Evolutionary conservation across 2,888 invertebrate species (phyloP), one percentile per base, ranked within the genome.

Genomic region (Meandrusa payeni): DNA sequence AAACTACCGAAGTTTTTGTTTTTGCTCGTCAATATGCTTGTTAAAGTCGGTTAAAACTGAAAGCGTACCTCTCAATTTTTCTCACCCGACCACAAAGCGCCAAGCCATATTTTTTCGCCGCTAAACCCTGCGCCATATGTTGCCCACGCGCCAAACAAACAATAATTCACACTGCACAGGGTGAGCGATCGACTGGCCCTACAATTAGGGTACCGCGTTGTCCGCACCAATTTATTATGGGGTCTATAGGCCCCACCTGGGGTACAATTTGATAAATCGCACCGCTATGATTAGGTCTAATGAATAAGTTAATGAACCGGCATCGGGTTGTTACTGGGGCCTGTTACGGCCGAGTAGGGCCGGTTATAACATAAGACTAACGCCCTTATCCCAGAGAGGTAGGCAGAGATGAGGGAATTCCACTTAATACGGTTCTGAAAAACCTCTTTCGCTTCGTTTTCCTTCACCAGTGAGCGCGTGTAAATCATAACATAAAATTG

Each of bases 221-320:
- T 39, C 42, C 46, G 24, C 32, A 45, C 43, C 51, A 48, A 55
- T 56, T 51, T 48, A 51, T 52, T 46, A 49, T 12, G 13, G 31
- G 37, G 20, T 22, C 43, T 41, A 37, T 13, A 26, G 28, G 17
- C 26, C 20, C 39, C 56, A 57, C 56, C 59, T 56, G 55, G 59
- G 49, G 39, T 34, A 24, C 48, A 6, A 31, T 48, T 41, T 55
- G 51, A 52, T 57, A 47, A 49, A 57, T 50, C 43, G 52, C 34
- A 38, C 26, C 7, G 17, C 26, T 39, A 39, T 51, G 49, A 54
- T 56, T 48, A 51, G 40, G 29, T 43, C 33, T 34, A 46, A 50
- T 55, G 37, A 54, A 48, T 51, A 46, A 42, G 43, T 41, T 43
- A 37, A 37, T 37, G 42, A 24, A 27, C 19, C 9, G 5, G 19